These are phyloP conservation scores for Syrrhaptes paradoxus DNA, from an alignment of 2,113 vertebrate species.

Conservation along the genomic window DNA sequence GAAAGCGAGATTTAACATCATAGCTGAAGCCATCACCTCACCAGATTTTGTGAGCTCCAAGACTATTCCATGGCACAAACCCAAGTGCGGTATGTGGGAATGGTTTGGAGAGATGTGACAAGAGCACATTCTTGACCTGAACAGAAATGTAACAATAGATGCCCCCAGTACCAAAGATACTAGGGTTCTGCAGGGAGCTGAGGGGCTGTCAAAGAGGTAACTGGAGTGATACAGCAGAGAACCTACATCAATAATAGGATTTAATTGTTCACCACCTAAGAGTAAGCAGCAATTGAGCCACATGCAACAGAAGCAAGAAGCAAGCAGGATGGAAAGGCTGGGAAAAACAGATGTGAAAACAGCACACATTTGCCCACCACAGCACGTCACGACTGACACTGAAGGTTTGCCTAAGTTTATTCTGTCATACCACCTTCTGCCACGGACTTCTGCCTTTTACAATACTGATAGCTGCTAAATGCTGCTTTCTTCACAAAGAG, in stretches of 20 bases:
- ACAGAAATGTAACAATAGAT: background rate
- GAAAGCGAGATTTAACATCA: background rate
- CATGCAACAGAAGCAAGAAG: background rate
- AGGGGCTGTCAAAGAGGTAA: background rate
- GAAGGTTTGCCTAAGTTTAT: background rate
- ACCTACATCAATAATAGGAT: background rate
- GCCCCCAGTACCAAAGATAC: background rate
- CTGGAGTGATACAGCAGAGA: background rate
- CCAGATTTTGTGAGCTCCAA: background rate
- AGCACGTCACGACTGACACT: background rate
- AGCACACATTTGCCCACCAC: background rate
- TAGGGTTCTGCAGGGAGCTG: background rate
- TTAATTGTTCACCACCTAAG: background rate
- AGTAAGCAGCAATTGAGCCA: background rate
- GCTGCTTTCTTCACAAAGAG: background rate
- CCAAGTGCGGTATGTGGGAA: accelerated
- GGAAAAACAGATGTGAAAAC: background rate
- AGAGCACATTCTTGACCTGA: background rate
- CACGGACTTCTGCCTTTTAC: background rate
- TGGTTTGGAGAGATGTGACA: background rate
- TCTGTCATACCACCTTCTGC: background rate
- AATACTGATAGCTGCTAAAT: background rate
- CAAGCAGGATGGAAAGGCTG: background rate
- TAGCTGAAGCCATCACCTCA: background rate
- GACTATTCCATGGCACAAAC: background rate